phyloP scores from a whole-genome alignment of 1,140 invertebrate species.

The Bilobella aurantiaca region DNA sequence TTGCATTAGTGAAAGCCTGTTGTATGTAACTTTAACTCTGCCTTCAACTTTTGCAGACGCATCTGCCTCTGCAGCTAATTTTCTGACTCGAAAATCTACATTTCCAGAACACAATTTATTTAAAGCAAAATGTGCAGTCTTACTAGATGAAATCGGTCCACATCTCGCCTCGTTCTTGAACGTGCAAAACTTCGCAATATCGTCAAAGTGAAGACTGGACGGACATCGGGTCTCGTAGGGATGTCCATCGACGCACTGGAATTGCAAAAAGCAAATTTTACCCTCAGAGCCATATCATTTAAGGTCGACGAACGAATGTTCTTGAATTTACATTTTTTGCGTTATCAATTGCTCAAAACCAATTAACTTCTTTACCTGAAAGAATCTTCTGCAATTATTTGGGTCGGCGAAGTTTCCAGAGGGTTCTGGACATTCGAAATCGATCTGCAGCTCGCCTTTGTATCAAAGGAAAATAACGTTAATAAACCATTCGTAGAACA shows the following conservation, averaged over 20 bases:
- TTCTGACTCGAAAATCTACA: no score
- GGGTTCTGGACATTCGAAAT: slow-evolving; percentile 59
- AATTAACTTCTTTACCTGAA: slow-evolving; percentile 52
- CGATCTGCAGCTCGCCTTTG: slow-evolving; percentile 45
- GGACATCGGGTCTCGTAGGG: slow-evolving; percentile 78
- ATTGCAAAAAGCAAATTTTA: background rate
- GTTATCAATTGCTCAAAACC: no score
- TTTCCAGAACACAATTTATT: no score
- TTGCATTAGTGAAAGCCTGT: no score
- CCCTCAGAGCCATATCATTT: no score
- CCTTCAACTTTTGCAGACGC: no score
- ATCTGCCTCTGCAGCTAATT: no score
- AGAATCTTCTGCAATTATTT: slow-evolving; percentile 71
- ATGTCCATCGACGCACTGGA: slow-evolving; percentile 73
- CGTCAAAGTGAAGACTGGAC: slow-evolving; percentile 78
- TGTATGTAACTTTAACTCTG: no score
- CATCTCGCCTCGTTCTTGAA: slow-evolving; percentile 84
- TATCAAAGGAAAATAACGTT: slow-evolving; percentile 5
- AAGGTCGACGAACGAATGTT: no score
- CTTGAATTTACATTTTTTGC: no score
- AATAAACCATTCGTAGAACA: no score
- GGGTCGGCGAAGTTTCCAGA: slow-evolving; percentile 82
- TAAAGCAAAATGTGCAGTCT: no score
- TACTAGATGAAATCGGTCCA: slow-evolving; percentile 74
- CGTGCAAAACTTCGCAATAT: slow-evolving; percentile 78